A percentile compares a stretch with the other conserved stretches of the same genome.
Conservation (phyloP, 2,797 vertebrate genomes). For the Etheostoma nigrum region DNA sequence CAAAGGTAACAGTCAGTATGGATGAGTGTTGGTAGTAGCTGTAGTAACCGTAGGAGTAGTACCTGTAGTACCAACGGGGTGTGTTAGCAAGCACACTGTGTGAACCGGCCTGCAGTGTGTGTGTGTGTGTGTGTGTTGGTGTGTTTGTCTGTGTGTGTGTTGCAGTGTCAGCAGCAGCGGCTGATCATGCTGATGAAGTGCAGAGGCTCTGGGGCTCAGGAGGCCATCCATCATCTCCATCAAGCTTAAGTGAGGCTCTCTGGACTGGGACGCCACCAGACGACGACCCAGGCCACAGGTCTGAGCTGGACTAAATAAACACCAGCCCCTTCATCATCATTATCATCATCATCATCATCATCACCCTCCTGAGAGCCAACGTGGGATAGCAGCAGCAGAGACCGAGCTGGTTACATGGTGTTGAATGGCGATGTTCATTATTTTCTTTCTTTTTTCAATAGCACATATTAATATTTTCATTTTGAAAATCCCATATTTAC, state of each 20-base stretch:
- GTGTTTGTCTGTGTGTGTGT: slow-evolving; percentile 15
- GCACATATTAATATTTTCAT: neutral
- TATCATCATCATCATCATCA: slow-evolving; percentile 37
- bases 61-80: neutral
- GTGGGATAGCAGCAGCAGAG: slow-evolving; percentile 25
- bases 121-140: slow-evolving; percentile 17
- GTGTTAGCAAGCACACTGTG: slow-evolving; percentile 1
- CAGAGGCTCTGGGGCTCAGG: slow-evolving; percentile 89
- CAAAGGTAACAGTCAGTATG: no score
- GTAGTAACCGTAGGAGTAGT: slow-evolving; percentile 12
- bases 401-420: neutral
- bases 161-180: slow-evolving; percentile 74
- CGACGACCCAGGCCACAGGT: slow-evolving; percentile 41
- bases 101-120: slow-evolving; percentile 14
- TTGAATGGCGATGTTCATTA: neutral
- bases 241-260: slow-evolving; percentile 91
- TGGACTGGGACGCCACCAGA: slow-evolving; percentile 63
- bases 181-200: slow-evolving; percentile 94
- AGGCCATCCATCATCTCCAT: slow-evolving; percentile 99
- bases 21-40: neutral
- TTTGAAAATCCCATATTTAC: neutral
- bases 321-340: slow-evolving; percentile 55
- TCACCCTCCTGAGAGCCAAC: slow-evolving; percentile 28
- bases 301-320: slow-evolving; percentile 84
- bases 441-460: neutral